Conservation (phyloP, 2,888 invertebrate species). For the Campoplex capitator region DNA sequence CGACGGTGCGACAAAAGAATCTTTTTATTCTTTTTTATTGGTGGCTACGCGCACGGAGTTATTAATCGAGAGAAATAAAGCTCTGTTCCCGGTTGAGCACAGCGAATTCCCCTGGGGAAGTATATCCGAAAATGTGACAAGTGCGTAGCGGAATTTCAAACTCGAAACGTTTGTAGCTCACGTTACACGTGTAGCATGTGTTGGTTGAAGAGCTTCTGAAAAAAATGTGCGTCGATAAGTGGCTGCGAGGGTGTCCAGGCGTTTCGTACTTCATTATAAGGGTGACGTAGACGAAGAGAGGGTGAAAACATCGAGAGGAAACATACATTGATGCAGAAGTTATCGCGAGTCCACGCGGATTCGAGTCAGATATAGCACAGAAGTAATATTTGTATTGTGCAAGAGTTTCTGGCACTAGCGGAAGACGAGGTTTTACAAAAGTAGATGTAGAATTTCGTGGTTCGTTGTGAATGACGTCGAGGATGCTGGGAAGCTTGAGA, state of each 20-base stretch:
- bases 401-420: not conserved
- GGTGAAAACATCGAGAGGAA: constrained; percentile 37
- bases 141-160: not conserved
- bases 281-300: not conserved
- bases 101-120: not conserved
- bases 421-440: constrained; percentile 40
- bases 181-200: not conserved
- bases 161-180: not conserved
- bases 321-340: constrained; percentile 19
- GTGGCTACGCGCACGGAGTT: not conserved
- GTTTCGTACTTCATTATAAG: not conserved
- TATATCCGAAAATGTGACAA: not conserved
- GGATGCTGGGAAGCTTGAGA: constrained; percentile 32
- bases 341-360: constrained; percentile 58
- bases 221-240: constrained; percentile 9
- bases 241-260: not conserved
- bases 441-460: constrained; percentile 59
- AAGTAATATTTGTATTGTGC: constrained; percentile 55
- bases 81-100: not conserved
- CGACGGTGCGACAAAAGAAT: not conserved
- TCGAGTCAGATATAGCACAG: constrained; percentile 44
- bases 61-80: constrained; percentile 22
- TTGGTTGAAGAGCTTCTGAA: not conserved
- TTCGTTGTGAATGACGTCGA: constrained; percentile 49
- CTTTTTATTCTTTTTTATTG: not conserved